A percentile compares a stretch with the other conserved stretches of the same genome.
Evolutionary conservation across 2,113 vertebrate genomes (phyloP).

Genomic region (Lichenostomus cassidix): DNA sequence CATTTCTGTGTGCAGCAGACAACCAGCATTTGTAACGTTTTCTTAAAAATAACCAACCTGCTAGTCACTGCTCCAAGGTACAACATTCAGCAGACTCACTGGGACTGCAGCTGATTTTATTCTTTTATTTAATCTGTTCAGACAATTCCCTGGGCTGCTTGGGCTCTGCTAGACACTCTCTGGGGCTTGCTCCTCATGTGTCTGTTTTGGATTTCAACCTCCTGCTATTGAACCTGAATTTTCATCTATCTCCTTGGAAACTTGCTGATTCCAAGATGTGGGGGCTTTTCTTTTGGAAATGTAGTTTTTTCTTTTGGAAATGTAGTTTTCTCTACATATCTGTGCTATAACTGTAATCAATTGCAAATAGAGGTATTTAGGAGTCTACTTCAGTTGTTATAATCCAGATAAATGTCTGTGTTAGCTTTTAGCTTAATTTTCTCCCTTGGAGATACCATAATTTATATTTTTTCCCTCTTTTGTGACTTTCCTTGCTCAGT

Average conservation of each 20-base stretch:
- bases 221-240: not conserved
- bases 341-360: not conserved
- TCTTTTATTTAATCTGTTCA: not conserved
- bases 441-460: not conserved
- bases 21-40: not conserved
- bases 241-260: not conserved
- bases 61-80: not conserved
- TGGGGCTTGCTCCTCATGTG: not conserved
- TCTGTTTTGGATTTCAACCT: not conserved
- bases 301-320: not conserved
- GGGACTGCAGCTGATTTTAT: not conserved
- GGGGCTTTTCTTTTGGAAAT: not conserved
- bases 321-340: not conserved
- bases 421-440: not conserved
- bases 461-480: not conserved
- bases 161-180: not conserved
- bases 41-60: not conserved
- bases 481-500: conserved; percentile 75
- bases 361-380: not conserved
- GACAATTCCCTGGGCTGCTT: not conserved
- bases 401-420: not conserved
- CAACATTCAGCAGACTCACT: not conserved
- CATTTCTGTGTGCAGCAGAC: not conserved
- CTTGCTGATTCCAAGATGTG: not conserved
- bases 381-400: not conserved